Conservation (phyloP, 2,113 vertebrate genomes). For the Eclectus roratus region DNA sequence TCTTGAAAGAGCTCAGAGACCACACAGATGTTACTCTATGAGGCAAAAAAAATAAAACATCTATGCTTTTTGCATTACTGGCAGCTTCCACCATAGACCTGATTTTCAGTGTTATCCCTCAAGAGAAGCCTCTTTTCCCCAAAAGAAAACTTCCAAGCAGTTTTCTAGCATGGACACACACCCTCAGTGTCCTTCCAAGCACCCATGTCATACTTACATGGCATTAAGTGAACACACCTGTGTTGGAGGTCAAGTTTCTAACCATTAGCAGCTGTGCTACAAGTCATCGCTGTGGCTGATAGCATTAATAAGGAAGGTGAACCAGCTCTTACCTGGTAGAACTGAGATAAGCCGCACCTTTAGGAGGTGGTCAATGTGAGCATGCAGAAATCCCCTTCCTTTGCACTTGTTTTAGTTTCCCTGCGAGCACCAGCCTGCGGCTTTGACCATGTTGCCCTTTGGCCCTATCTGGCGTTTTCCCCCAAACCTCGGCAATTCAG, state of each 20-base stretch:
- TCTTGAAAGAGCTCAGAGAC: neutral
- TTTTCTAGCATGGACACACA: neutral
- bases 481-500: neutral
- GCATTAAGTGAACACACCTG: neutral
- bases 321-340: neutral
- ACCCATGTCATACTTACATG: accelerated
- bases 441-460: neutral
- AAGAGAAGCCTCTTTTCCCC: neutral
- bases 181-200: neutral
- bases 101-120: neutral
- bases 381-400: neutral
- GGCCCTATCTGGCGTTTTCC: neutral
- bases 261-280: neutral
- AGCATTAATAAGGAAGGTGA: neutral
- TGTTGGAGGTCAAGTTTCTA: neutral
- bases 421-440: neutral
- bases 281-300: neutral
- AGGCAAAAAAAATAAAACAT: neutral
- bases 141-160: neutral
- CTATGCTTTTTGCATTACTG: neutral
- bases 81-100: neutral
- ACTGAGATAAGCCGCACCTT: neutral
- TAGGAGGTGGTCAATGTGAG: neutral
- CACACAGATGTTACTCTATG: neutral
- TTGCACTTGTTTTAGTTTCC: neutral